Conservation (phyloP, 2,113 vertebrate species). For the Ascaphus truei region DNA sequence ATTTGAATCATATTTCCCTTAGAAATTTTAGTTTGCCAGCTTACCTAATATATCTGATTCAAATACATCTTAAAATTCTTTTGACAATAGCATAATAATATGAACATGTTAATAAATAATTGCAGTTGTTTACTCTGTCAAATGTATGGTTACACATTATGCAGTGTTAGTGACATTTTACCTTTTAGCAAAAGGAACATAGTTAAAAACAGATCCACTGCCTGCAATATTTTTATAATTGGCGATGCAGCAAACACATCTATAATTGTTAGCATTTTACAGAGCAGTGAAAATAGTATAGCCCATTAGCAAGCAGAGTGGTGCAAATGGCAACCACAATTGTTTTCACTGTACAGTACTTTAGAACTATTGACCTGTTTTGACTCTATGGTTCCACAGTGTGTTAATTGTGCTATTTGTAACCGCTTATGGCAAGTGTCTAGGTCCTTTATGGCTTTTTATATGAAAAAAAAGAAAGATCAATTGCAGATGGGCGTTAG, state of each 20-base stretch:
- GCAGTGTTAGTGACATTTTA: neutral
- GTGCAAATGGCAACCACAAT: conserved; percentile 21
- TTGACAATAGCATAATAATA: neutral
- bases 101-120: conserved; percentile 12
- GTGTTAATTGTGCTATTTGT: conserved; percentile 36
- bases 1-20: neutral
- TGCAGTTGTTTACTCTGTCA: conserved; percentile 31
- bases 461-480: conserved; percentile 24
- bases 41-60: neutral
- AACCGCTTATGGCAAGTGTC: conserved; percentile 29
- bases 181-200: neutral
- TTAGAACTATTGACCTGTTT: conserved; percentile 36
- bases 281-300: neutral
- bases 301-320: conserved; percentile 23
- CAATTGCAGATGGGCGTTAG: conserved; percentile 17
- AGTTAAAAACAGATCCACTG: conserved; percentile 8
- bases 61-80: neutral
- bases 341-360: conserved; percentile 13
- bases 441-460: conserved; percentile 25
- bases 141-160: neutral
- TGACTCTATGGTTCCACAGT: conserved; percentile 23
- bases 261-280: conserved; percentile 30
- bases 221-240: conserved; percentile 33
- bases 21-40: neutral
- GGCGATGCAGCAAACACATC: conserved; percentile 24